Evolutionary conservation across 2,113 vertebrate genomes (phyloP), one percentile per base, ranked within the genome.

Genomic region (Xiphias gladius): DNA sequence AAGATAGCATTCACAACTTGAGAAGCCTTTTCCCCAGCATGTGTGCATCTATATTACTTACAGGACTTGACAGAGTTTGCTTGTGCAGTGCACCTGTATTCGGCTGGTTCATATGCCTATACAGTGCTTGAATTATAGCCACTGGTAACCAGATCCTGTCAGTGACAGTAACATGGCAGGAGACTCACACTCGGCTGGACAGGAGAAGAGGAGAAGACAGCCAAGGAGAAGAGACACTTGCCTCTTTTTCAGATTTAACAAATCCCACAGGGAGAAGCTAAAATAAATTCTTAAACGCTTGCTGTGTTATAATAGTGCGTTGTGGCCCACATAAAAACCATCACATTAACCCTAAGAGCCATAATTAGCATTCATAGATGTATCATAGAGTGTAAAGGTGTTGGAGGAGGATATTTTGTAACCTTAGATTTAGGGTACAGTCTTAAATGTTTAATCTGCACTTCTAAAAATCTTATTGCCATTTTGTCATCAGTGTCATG

Each of bases 291-390:
- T 77, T 62, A 83, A 90, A 86, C 69, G 71, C 46, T 83, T 26
- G 61, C 46, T 20, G 61, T 71, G 77, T 83, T 86, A 85, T 68
- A 77, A 82, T 86, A 86, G 71, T 37, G 70, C 80, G 62, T 76
- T 78, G 67, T 74, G 88, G 76, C 92, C 89, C 88, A 93, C 78
- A 92, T 93, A 78, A 82, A 89, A 86, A 76, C 68, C 1, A 30
- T 73, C 50, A 83, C 80, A 90, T 93, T 91, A 89, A 88, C 83
- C 90, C 86, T 43, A 76, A 76, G 71, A 87, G 82, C 79, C 86
- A 86, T 82, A 87, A 88, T 91, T 91, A 90, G 88, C 77, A 74
- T 85, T 87, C 57, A 89, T 41, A 79, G 58, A 77, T 59, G 50
- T 48, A 79, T 79, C 66, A 52, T 28, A n/a, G 35, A 79, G 70